Conservation (phyloP, 2,888 invertebrate species). For the Plebejus melissa region DNA sequence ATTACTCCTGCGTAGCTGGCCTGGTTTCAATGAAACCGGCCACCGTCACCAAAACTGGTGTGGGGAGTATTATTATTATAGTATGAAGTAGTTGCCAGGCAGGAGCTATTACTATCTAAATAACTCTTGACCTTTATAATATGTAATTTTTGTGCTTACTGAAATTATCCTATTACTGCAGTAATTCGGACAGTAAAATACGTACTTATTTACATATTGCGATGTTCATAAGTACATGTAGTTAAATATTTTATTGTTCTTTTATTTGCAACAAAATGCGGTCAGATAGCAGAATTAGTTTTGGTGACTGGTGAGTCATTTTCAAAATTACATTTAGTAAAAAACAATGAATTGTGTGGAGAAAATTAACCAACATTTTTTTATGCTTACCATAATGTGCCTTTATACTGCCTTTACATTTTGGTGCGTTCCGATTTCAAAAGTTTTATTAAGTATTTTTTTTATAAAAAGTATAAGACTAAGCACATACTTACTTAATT, state of each 20-base stretch:
- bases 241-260: neutral
- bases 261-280: constrained; percentile 8
- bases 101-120: too few relatives aligned
- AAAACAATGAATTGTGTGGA: neutral
- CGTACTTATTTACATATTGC: neutral
- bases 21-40: too few relatives aligned
- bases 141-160: neutral
- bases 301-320: neutral
- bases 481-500: neutral
- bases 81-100: too few relatives aligned
- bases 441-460: neutral
- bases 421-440: neutral
- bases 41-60: too few relatives aligned
- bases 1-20: too few relatives aligned
- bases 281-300: neutral
- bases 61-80: too few relatives aligned
- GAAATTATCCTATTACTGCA: neutral
- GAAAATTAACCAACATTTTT: neutral
- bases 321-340: neutral
- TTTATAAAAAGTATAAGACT: neutral
- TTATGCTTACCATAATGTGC: neutral
- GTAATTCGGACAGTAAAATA: neutral
- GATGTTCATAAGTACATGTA: neutral
- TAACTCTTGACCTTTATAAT: too few relatives aligned
- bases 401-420: too few relatives aligned